phyloP scores from a whole-genome alignment of 1,140 invertebrate genomes.

The Adelges cooleyi region DNA sequence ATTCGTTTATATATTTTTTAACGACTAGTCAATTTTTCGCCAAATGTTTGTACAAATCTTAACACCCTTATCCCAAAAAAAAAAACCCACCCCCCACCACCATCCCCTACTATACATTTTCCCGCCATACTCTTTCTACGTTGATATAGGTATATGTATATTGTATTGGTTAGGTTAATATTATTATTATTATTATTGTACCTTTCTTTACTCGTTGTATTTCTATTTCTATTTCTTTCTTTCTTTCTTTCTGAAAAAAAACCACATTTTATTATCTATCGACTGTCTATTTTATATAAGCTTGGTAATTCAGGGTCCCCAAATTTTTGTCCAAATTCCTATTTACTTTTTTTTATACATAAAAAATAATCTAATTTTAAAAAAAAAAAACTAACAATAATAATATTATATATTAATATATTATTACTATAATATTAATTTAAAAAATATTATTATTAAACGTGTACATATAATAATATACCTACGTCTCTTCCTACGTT shows the following conservation, averaged over 20 bases:
- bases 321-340: constrained; percentile 28
- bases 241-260: not conserved
- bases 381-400: not conserved
- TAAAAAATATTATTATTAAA: too few relatives aligned
- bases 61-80: not conserved
- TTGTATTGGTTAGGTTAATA: too few relatives aligned
- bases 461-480: too few relatives aligned
- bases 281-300: constrained; percentile 28
- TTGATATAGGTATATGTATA: not conserved
- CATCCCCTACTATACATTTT: not conserved
- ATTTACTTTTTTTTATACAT: constrained; percentile 17
- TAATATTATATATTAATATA: not conserved
- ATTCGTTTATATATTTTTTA: constrained; percentile 16
- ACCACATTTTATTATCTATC: constrained; percentile 15
- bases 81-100: not conserved
- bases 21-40: constrained; percentile 24
- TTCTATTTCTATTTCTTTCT: too few relatives aligned
- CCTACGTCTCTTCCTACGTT: too few relatives aligned
- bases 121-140: not conserved
- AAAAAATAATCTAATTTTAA: too few relatives aligned
- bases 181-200: too few relatives aligned
- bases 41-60: constrained; percentile 25
- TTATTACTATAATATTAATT: too few relatives aligned
- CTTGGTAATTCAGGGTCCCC: constrained; percentile 28
- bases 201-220: too few relatives aligned